A percentile compares a stretch with the other conserved stretches of the same genome.
These are phyloP conservation scores for Sisor rabdophorus DNA, from an alignment of 2,113 vertebrate genomes.

Conservation along the genomic window DNA sequence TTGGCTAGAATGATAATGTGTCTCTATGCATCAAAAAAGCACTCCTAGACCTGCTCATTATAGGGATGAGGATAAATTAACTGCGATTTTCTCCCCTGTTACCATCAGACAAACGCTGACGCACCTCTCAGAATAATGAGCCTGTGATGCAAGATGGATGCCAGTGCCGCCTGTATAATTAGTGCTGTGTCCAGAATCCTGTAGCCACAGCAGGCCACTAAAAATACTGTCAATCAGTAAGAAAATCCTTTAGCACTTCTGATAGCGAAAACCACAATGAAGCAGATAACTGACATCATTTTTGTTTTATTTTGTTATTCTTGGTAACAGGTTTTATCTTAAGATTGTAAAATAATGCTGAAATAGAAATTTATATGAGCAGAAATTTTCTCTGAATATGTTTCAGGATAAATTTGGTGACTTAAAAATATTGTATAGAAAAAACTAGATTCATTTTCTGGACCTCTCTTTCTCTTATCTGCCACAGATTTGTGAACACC, in stretches of 20 bases:
- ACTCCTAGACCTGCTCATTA: conserved; percentile 33
- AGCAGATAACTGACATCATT: not conserved
- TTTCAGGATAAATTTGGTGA: too few species aligned
- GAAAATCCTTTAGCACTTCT: not conserved
- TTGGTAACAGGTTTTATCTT: too few species aligned
- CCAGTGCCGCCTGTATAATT: conserved; percentile 24
- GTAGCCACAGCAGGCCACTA: not conserved
- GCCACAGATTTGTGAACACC: too few species aligned
- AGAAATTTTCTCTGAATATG: too few species aligned
- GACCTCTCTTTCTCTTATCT: too few species aligned
- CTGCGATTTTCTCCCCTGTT: conserved; percentile 23
- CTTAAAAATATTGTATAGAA: too few species aligned
- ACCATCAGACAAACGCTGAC: conserved; percentile 7
- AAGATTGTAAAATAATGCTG: not conserved
- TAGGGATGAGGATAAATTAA: conserved; percentile 32
- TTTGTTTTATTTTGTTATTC: not conserved
- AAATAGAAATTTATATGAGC: too few species aligned
- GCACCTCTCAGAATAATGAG: conserved; percentile 22
- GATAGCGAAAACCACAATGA: not conserved
- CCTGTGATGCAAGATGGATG: conserved; percentile 21
- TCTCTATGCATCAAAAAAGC: conserved; percentile 11
- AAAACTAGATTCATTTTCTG: too few species aligned
- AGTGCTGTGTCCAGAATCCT: conserved; percentile 9
- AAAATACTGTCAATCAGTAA: conserved; percentile 8
- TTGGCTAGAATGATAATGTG: not conserved